These are phyloP conservation scores for Calyptomena viridis DNA, from an alignment of 2,113 vertebrate genomes.

Conservation along the genomic window DNA sequence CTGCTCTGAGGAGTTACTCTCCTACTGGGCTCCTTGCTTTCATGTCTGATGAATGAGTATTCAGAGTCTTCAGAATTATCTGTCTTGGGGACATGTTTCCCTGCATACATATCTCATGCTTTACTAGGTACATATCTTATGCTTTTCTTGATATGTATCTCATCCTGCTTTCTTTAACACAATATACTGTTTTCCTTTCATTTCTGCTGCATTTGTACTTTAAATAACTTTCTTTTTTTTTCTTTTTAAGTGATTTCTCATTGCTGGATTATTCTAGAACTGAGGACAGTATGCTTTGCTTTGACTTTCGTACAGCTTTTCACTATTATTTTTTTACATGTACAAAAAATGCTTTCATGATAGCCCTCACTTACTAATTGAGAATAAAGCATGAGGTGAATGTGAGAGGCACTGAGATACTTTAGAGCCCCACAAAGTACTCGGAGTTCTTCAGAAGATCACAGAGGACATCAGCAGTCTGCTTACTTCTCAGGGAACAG, in stretches of 20 bases:
- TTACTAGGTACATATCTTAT: background rate
- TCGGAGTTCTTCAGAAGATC: background rate
- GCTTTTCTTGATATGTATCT: background rate
- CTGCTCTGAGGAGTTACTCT: background rate
- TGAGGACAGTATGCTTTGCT: background rate
- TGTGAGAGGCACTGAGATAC: background rate
- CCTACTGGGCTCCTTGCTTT: background rate
- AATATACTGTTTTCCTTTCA: background rate
- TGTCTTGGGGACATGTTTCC: background rate
- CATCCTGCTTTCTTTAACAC: background rate
- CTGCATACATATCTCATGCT: background rate
- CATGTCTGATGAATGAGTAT: background rate
- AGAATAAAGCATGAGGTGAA: background rate
- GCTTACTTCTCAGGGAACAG: background rate
- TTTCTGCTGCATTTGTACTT: background rate
- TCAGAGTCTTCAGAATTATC: background rate
- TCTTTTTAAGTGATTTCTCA: background rate
- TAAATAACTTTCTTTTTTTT: background rate
- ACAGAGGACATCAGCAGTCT: accelerated
- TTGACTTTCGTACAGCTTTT: background rate
- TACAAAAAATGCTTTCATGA: background rate
- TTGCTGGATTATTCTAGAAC: background rate
- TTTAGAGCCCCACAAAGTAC: background rate
- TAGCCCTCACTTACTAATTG: background rate
- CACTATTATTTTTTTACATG: background rate